Evolutionary conservation across 2,888 invertebrate genomes (phyloP).

Genomic region (Dioctria linearis): DNA sequence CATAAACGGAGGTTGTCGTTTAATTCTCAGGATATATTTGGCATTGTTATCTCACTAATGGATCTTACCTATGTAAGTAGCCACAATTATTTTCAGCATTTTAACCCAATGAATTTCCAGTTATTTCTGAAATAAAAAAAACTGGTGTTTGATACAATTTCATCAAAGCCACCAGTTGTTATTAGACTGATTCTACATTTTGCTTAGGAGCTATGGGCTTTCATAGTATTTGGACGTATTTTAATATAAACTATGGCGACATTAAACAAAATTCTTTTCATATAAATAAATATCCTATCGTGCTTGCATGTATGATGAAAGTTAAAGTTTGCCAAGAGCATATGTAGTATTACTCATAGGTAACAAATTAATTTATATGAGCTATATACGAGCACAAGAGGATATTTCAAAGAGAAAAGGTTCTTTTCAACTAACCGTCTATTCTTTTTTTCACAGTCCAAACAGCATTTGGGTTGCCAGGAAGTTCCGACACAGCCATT

Average conservation of each 20-base stretch:
- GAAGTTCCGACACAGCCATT: constrained; percentile 99
- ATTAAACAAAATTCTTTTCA: too few species aligned
- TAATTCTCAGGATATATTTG: not conserved
- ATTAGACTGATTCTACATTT: constrained; percentile 55
- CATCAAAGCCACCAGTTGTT: constrained; percentile 65
- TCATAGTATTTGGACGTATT: too few species aligned
- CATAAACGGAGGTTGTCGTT: not conserved
- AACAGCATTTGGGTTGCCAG: constrained; percentile 99
- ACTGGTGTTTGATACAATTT: constrained; percentile 91
- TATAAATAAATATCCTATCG: too few species aligned
- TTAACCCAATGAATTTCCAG: constrained; percentile 62
- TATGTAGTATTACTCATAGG: too few species aligned
- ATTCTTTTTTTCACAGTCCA: constrained; percentile 98
- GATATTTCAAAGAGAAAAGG: not conserved
- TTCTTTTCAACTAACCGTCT: constrained; percentile 84
- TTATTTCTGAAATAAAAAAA: constrained; percentile 84
- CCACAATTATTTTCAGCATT: constrained; percentile 60
- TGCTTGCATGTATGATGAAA: too few species aligned
- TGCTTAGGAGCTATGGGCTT: constrained; percentile 38
- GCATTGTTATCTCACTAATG: constrained; percentile 15
- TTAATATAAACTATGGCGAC: too few species aligned
- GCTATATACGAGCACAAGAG: too few species aligned
- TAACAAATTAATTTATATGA: too few species aligned
- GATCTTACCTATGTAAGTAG: constrained; percentile 57
- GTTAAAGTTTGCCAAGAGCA: too few species aligned